Evolutionary conservation across 2,113 vertebrate species (phyloP), one percentile per base, ranked within the genome.

Genomic region (Thalassarche chlororhynchos): DNA sequence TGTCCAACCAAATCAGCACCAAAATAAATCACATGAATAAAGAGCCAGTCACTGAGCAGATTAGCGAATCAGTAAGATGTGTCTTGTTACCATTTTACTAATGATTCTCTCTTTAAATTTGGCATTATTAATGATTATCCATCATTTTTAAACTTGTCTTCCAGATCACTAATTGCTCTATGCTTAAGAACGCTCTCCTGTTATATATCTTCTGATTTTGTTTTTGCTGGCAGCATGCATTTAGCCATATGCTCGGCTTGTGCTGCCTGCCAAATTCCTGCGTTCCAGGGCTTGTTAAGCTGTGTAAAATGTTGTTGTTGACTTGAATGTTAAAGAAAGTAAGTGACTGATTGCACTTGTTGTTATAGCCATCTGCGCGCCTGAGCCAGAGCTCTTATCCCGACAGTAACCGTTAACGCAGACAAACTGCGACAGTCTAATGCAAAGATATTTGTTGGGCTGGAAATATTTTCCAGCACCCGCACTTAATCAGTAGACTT

Each of bases 221-320:
- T 97, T 97, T 97, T 97, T 96, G 96, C 96, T 98, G 97, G 97
- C 96, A 97, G 89, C 95, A 60, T 86, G 90, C 84, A 66, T 94
- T 97, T 91, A 96, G 94, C 97, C 97, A 98, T 98, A 98, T 98
- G 96, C 83, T 97, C 89, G 32, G 84, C 84, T 95, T 89, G 72
- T 54, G 79, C 84, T 13, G 65, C 87, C 95, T 98, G 97, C 97
- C 97, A 98, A 95, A 94, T 96, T 96, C 97, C 93, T 91, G 87
- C 47, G 7, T 97, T 92, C 94, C 82, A 97, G 91, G 95, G 90
- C 96, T 97, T 93, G 94, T 97, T 97, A 94, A 96, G 95, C 96
- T 96, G 91, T 84, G 91, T 92, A 93, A 97, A 96, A 97, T 93
- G 89, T 97, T 97, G 95, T 97, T 97, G 95, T 96, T 96, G 95